Evolutionary conservation across 2,113 vertebrate species (phyloP).

Genomic region (Notiomystis cincta): DNA sequence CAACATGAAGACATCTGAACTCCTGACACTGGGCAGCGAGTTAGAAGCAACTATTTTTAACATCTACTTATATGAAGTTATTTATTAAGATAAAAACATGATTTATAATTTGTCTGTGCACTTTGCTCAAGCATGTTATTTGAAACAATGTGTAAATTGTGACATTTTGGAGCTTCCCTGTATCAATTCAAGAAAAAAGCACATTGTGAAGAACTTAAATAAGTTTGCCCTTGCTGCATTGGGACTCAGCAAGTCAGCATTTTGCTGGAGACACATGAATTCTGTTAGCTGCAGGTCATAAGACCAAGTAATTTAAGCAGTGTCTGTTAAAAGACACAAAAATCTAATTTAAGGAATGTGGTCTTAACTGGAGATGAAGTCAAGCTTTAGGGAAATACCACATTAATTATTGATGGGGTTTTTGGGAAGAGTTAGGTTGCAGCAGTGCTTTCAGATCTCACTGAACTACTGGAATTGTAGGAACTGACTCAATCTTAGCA

Average conservation of each 20-base stretch:
- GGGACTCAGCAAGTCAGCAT: background rate
- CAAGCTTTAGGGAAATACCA: background rate
- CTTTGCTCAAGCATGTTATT: background rate
- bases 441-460: background rate
- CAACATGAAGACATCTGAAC: background rate
- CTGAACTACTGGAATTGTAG: background rate
- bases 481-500: background rate
- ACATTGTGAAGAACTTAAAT: background rate
- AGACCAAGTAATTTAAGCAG: background rate
- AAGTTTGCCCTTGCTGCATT: background rate
- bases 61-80: background rate
- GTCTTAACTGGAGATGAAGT: background rate
- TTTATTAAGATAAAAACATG: constrained; percentile 3
- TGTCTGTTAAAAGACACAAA: background rate
- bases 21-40: background rate
- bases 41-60: background rate
- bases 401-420: background rate
- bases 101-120: background rate
- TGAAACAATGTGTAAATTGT: background rate
- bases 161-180: background rate
- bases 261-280: background rate
- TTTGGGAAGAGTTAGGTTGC: background rate
- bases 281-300: background rate
- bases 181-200: background rate
- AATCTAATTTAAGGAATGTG: background rate